These are phyloP conservation scores for Pseudococcus jackbeardsleyi DNA, from an alignment of 2,888 invertebrate genomes.

Conservation along the genomic window DNA sequence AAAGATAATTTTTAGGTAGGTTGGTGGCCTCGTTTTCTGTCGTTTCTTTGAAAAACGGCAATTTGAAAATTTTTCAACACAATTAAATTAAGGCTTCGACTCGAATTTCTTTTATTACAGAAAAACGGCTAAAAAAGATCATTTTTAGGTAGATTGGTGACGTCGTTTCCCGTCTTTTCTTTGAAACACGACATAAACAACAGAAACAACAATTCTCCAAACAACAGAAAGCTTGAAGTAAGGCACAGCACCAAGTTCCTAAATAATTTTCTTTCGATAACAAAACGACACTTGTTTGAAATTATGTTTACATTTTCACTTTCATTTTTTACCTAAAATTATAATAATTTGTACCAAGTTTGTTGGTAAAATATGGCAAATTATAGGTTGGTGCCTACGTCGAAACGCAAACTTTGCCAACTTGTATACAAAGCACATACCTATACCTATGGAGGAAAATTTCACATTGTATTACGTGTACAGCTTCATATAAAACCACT, in stretches of 20 bases:
- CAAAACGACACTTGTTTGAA: conserved; percentile 11
- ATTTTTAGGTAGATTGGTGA: too few relatives aligned
- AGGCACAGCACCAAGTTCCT: background rate
- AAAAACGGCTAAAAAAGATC: too few relatives aligned
- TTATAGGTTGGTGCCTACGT: conserved; percentile 3
- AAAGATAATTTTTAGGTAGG: too few relatives aligned
- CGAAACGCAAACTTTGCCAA: background rate
- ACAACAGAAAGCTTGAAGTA: too few relatives aligned
- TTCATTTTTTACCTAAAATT: background rate
- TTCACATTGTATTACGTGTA: background rate
- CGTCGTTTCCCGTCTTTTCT: too few relatives aligned
- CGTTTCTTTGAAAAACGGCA: too few relatives aligned
- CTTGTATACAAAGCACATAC: background rate
- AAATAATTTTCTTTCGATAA: background rate
- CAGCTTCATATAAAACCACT: background rate
- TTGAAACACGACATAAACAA: too few relatives aligned
- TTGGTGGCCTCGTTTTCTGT: too few relatives aligned
- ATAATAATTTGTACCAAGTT: conserved; percentile 2
- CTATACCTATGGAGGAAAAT: background rate
- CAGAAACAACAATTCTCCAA: too few relatives aligned
- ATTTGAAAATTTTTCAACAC: too few relatives aligned
- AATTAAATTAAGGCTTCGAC: too few relatives aligned
- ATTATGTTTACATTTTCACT: conserved; percentile 32
- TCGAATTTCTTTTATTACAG: too few relatives aligned
- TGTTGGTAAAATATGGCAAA: background rate